A percentile compares a stretch with the other conserved stretches of the same genome.
Conservation (phyloP, 2,113 vertebrate species). For the Leucopternis melanops region DNA sequence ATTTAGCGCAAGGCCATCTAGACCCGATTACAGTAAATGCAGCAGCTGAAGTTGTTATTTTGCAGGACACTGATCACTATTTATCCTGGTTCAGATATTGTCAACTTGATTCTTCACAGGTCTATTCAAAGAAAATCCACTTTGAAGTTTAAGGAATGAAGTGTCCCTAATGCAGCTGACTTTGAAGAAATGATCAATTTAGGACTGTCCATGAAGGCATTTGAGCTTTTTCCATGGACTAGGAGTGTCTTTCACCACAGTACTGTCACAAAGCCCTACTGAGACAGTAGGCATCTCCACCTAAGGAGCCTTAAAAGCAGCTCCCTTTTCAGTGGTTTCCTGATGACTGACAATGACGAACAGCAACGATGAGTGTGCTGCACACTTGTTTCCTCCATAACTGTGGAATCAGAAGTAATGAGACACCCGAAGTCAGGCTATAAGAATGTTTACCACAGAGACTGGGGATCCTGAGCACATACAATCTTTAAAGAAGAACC, state of each 20-base stretch:
- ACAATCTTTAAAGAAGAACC: neutral
- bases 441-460: neutral
- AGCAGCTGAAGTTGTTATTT: neutral
- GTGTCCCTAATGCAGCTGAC: neutral
- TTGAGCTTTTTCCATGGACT: neutral
- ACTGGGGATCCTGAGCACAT: neutral
- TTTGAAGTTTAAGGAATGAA: neutral
- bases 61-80: neutral
- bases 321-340: neutral
- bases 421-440: neutral
- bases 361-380: neutral
- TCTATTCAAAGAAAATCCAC: neutral
- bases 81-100: neutral
- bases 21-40: neutral
- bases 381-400: neutral
- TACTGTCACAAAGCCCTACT: neutral
- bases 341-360: neutral
- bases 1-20: neutral
- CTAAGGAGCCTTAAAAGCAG: neutral
- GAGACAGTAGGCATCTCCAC: neutral
- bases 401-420: neutral
- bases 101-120: neutral
- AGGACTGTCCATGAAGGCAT: fast-evolving
- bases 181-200: neutral
- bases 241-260: neutral